A percentile compares a stretch with the other conserved stretches of the same genome.
These are phyloP conservation scores for Selene dorsalis DNA, from an alignment of 2,797 vertebrate species.

Conservation along the genomic window DNA sequence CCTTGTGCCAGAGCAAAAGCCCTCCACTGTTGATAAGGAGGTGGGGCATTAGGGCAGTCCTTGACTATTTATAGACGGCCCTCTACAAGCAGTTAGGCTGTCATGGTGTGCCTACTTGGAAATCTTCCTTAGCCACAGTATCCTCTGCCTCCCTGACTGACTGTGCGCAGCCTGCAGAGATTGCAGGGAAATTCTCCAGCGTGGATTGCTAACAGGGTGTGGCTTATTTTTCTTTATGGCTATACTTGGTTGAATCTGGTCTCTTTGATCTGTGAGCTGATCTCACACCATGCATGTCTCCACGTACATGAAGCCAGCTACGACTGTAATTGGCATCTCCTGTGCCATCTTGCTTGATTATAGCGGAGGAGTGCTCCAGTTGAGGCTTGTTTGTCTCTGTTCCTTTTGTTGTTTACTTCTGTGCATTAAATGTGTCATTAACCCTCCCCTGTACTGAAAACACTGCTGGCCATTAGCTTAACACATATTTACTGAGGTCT, in stretches of 20 bases:
- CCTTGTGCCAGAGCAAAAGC: slow-evolving; percentile 67
- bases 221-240: slow-evolving; percentile 16
- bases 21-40: slow-evolving; percentile 76
- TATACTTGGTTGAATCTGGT: slow-evolving; percentile 28
- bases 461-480: slow-evolving; percentile 7
- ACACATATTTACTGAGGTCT: background rate
- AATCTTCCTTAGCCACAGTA: slow-evolving; percentile 58
- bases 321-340: slow-evolving; percentile 7
- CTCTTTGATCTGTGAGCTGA: slow-evolving; percentile 7
- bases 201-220: slow-evolving; percentile 43
- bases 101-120: slow-evolving; percentile 78
- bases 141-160: slow-evolving; percentile 54
- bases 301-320: background rate
- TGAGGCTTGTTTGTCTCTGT: slow-evolving; percentile 13
- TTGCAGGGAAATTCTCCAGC: slow-evolving; percentile 41
- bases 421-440: slow-evolving; percentile 25
- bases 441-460: background rate
- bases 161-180: slow-evolving; percentile 40
- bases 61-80: slow-evolving; percentile 84
- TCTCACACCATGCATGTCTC: slow-evolving; percentile 17
- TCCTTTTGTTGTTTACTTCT: slow-evolving; percentile 30
- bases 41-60: slow-evolving; percentile 78
- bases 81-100: slow-evolving; percentile 71
- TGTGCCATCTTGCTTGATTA: slow-evolving; percentile 4
- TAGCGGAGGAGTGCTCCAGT: slow-evolving; percentile 20